Percentiles rank a stretch among this genome's conserved stretches.
Conservation (phyloP, 92 coral and sea anemone species). For the Epizoanthus rinbou region DNA sequence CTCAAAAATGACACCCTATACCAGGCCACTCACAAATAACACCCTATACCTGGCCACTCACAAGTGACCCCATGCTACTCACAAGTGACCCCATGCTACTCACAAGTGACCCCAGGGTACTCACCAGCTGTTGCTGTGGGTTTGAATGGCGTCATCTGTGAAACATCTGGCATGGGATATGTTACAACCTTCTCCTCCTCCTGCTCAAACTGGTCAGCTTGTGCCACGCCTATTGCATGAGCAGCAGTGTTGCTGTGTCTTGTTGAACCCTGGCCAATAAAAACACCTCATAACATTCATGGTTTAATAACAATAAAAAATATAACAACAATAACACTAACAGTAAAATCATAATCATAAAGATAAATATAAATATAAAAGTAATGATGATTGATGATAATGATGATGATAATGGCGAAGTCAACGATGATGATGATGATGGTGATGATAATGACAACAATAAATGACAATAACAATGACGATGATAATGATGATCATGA, state of each 20-base stretch:
- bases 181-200: constrained; percentile 72
- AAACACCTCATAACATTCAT: neutral
- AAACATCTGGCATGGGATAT: constrained; percentile 79
- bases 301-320: neutral
- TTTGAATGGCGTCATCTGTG: constrained; percentile 97
- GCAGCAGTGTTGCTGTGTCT: constrained; percentile 51
- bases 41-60: no score
- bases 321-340: neutral
- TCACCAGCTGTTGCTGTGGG: constrained; percentile 88
- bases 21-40: no score
- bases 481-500: no score
- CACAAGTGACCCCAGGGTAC: neutral
- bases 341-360: no score
- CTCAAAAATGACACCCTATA: no score
- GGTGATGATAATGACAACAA: no score
- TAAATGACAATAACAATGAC: no score
- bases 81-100: constrained; percentile 24
- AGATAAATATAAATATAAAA: no score
- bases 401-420: no score
- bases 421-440: no score
- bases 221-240: constrained; percentile 21
- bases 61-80: neutral
- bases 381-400: no score
- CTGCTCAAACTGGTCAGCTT: constrained; percentile 59
- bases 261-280: constrained; percentile 59